Evolutionary conservation across 2,797 vertebrate species (phyloP).

Genomic region (Fratercula arctica): DNA sequence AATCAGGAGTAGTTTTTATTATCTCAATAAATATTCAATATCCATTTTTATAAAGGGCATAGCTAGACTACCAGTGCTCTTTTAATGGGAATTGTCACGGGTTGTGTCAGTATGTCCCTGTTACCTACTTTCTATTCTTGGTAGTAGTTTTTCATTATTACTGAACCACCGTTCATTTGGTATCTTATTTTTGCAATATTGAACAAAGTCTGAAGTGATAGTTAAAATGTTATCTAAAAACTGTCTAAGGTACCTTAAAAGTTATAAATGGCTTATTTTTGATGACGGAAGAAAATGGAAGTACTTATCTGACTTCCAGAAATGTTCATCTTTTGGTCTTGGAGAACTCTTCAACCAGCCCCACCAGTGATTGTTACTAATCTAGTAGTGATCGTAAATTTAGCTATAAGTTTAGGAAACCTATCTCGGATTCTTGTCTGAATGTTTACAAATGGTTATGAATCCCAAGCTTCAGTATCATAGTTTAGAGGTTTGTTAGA

Average conservation of each 20-base stretch:
- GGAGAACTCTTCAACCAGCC: neutral
- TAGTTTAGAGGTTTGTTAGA: neutral
- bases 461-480: neutral
- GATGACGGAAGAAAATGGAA: neutral
- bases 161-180: neutral
- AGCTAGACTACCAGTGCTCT: neutral
- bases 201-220: neutral
- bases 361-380: neutral
- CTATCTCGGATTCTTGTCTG: neutral
- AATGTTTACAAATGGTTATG: neutral
- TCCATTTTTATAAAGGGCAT: neutral
- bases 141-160: neutral
- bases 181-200: neutral
- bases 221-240: neutral
- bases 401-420: neutral
- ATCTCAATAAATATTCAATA: neutral
- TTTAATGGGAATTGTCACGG: neutral
- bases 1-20: neutral
- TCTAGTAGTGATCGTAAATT: neutral
- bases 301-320: neutral
- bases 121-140: neutral
- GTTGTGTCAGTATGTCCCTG: neutral
- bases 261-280: neutral
- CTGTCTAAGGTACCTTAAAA: neutral
- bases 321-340: neutral